Evolutionary conservation across 2,113 vertebrate genomes (phyloP), one percentile per base, ranked within the genome.

Genomic region (Strigops habroptila): DNA sequence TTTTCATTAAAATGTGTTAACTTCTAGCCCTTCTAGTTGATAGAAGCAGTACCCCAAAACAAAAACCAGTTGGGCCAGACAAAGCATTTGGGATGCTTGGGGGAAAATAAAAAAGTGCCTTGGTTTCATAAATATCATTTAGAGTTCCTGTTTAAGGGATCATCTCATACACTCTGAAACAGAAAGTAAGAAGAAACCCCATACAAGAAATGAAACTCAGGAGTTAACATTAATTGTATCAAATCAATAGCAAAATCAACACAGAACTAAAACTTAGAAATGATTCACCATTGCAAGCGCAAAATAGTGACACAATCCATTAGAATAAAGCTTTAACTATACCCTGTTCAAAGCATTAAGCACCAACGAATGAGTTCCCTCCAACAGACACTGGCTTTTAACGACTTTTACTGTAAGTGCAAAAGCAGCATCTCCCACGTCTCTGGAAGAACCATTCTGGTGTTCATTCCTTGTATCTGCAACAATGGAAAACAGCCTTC

Each of bases 331-430:
- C 14, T 80, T 87, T 52, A 86, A 82, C 93, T 92, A 19, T 98
- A 99, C 99, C 98, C 98, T 98, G 96, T 99, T 99, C 90, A 99
- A 98, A 79, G 98, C 98, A 55, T 97, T 98, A 77, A 99, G 98
- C 94, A 99, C 98, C 67, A 99, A 93, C 0, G 98, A 97, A 84
- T 99, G 99, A 77, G 98, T 98, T 82, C 98, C 98, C 86, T 99
- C 99, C 91, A 98, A 91, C 44, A 99, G 98, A 96, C 98, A 99
- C 57, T 99, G 99, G 91, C 98, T 99, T 95, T 98, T 99, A 96
- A 99, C 96, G 55, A 98, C 97, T 96, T 97, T 98, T 81, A 99
- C 95, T 14, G 98, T 98, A 53, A 98, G 97, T 18, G 96, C 97
- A 86, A 97, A 97, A 94, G 98, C 98, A 3, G 98, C 97, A 86